A percentile compares a stretch with the other conserved stretches of the same genome.
Evolutionary conservation across 2,888 invertebrate species (phyloP).

Genomic region (Drosophila limbata): DNA sequence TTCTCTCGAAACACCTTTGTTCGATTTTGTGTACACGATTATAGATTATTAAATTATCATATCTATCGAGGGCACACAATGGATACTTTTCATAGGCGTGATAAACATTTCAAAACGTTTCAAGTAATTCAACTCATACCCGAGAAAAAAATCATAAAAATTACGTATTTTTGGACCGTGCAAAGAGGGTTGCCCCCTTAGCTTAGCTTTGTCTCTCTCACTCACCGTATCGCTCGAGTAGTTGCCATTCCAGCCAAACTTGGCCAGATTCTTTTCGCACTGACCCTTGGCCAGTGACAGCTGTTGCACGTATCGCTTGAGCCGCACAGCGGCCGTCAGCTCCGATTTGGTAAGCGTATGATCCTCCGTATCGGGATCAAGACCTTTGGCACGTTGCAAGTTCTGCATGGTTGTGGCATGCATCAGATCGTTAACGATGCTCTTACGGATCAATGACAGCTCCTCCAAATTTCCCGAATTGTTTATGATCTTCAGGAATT

Average conservation of each 20-base stretch:
- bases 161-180: too few species aligned
- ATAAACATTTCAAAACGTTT: too few species aligned
- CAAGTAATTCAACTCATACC: too few species aligned
- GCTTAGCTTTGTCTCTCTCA: not conserved
- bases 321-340: conserved; percentile 91
- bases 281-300: conserved; percentile 92
- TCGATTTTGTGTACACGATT: too few species aligned
- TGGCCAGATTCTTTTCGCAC: conserved; percentile 91
- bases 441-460: conserved; percentile 92
- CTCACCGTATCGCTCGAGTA: conserved; percentile 86
- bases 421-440: conserved; percentile 96
- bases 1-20: too few species aligned
- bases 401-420: conserved; percentile 96
- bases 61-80: too few species aligned
- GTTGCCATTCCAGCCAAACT: conserved; percentile 92
- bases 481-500: conserved; percentile 93
- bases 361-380: conserved; percentile 85
- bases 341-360: conserved; percentile 90
- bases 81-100: too few species aligned
- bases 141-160: too few species aligned
- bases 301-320: conserved; percentile 94
- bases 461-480: conserved; percentile 93
- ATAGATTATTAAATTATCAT: too few species aligned
- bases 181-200: too few species aligned
- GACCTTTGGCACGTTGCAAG: conserved; percentile 92